Evolutionary conservation across 2,888 invertebrate species (phyloP).

Genomic region (Lamellibrachia satsuma): DNA sequence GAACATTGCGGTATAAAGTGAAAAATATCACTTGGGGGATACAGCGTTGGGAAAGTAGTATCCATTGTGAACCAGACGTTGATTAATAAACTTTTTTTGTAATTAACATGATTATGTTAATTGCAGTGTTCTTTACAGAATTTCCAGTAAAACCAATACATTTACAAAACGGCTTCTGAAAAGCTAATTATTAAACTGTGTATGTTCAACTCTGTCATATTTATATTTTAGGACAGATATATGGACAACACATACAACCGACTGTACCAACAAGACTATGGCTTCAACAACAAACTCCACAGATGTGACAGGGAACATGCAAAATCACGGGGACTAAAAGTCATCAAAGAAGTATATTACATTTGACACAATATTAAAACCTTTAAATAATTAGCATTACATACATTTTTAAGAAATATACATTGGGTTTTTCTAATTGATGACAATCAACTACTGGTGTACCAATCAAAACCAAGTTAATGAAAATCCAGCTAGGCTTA

Average conservation of each 20-base stretch:
- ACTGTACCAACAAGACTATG: conserved; percentile 52
- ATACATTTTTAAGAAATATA: background rate
- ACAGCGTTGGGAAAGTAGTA: too few relatives aligned
- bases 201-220: background rate
- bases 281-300: conserved; percentile 62
- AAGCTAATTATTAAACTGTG: conserved; percentile 13
- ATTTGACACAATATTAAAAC: background rate
- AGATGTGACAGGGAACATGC: conserved; percentile 64
- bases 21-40: too few relatives aligned
- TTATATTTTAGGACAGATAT: conserved; percentile 47
- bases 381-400: background rate
- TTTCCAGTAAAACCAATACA: too few relatives aligned
- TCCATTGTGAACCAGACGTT: too few relatives aligned
- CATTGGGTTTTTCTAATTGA: background rate
- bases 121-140: too few relatives aligned
- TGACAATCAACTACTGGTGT: background rate
- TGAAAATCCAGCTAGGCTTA: background rate
- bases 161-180: background rate
- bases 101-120: too few relatives aligned
- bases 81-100: too few relatives aligned
- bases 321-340: conserved; percentile 58
- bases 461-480: background rate
- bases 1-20: too few relatives aligned
- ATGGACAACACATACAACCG: conserved; percentile 56
- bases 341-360: conserved; percentile 57